Conservation (phyloP, 1,140 invertebrate genomes). For the Dinothrombium tinctorium region DNA sequence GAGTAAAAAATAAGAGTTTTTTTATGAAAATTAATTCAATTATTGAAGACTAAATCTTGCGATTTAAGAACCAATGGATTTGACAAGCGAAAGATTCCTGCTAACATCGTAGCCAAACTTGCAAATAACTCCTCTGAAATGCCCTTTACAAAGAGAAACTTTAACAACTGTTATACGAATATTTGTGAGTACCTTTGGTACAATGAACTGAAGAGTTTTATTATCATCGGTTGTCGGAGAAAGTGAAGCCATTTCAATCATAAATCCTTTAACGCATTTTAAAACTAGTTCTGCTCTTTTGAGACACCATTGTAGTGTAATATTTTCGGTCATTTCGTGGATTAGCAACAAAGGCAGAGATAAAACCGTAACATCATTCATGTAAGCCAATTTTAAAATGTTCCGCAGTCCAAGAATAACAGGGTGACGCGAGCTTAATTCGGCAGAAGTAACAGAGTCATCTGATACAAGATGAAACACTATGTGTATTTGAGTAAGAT, state of each 20-base stretch:
- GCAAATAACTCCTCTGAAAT: slow-evolving; percentile 64
- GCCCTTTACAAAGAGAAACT: too few relatives aligned
- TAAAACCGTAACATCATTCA: slow-evolving; percentile 72
- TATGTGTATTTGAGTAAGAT: slow-evolving; percentile 74
- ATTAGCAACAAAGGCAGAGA: slow-evolving; percentile 74
- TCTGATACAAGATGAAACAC: slow-evolving; percentile 81
- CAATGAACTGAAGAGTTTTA: slow-evolving; percentile 58
- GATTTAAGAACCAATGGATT: slow-evolving; percentile 36
- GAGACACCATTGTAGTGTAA: slow-evolving; percentile 87
- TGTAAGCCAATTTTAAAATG: slow-evolving; percentile 75
- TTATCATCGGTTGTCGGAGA: slow-evolving; percentile 58
- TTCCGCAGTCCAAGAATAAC: slow-evolving; percentile 75
- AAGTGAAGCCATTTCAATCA: slow-evolving; percentile 87
- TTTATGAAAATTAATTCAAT: too few relatives aligned
- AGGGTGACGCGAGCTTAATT: slow-evolving; percentile 84
- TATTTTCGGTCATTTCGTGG: slow-evolving; percentile 45
- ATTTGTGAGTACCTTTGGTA: too few relatives aligned
- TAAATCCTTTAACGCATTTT: slow-evolving; percentile 97
- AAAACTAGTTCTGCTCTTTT: slow-evolving; percentile 84
- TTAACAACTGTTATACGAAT: too few relatives aligned
- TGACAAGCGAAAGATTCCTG: slow-evolving; percentile 65
- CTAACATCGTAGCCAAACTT: slow-evolving; percentile 58
- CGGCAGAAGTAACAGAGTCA: slow-evolving; percentile 32
- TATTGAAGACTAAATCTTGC: too few relatives aligned
- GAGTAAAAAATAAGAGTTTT: too few relatives aligned